These are phyloP conservation scores for Riptortus pedestris DNA, from an alignment of 1,140 invertebrate genomes.

Conservation along the genomic window DNA sequence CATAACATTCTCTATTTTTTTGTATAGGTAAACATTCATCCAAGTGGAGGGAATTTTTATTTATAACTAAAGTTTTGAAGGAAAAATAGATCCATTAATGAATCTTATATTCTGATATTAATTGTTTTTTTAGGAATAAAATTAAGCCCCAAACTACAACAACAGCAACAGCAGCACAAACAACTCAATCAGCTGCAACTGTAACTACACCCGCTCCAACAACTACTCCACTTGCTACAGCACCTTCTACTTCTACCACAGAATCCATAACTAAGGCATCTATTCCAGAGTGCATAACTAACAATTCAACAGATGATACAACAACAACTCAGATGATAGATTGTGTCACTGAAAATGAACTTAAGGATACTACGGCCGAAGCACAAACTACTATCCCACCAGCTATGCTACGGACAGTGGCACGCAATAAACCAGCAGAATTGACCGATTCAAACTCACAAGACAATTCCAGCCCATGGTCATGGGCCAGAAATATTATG, in stretches of 20 bases:
- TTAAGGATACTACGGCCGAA: constrained; percentile 3
- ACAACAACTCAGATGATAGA: constrained; percentile 12
- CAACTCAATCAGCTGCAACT: background rate
- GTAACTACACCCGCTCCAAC: constrained; percentile 40
- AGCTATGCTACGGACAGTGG: background rate
- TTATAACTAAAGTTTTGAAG: too few species aligned
- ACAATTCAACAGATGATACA: constrained; percentile 12
- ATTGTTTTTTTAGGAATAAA: too few species aligned
- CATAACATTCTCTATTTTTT: too few species aligned
- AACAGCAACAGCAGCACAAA: background rate
- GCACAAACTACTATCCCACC: background rate
- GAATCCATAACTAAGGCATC: background rate
- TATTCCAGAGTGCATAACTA: background rate
- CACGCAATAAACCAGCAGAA: background rate
- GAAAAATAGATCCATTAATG: too few species aligned
- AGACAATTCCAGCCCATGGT: constrained; percentile 34
- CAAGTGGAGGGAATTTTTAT: too few species aligned
- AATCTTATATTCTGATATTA: too few species aligned
- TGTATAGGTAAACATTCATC: too few species aligned
- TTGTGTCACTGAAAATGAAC: background rate
- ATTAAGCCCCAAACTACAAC: too few species aligned
- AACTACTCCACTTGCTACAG: constrained; percentile 41
- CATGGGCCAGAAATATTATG: constrained; percentile 34
- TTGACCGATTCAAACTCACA: constrained; percentile 12
- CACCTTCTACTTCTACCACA: constrained; percentile 35